Conservation (phyloP, 1,140 invertebrate species). For the Geopemphigus sp. region DNA sequence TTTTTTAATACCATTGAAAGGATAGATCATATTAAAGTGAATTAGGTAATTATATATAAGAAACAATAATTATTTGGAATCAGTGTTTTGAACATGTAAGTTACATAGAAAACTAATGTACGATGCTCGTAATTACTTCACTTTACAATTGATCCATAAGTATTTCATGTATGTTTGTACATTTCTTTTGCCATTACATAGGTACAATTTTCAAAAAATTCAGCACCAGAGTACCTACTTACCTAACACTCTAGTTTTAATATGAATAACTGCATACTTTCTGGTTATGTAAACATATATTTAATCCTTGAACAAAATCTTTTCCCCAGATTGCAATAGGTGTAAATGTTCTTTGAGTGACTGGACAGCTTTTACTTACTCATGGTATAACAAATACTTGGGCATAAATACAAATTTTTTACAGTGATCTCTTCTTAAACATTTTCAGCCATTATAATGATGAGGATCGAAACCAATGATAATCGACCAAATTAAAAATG, state of each 20-base stretch:
- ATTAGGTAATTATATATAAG: slow-evolving; percentile 7
- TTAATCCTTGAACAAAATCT: background rate
- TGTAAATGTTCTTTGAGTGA: slow-evolving; percentile 4
- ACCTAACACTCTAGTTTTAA: slow-evolving; percentile 43
- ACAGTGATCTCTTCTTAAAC: slow-evolving; percentile 3
- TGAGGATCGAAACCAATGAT: slow-evolving; percentile 1
- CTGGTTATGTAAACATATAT: background rate
- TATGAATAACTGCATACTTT: background rate
- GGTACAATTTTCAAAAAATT: slow-evolving; percentile 8
- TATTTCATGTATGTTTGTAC: background rate
- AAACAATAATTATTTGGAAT: slow-evolving; percentile 15
- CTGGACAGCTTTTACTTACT: slow-evolving; percentile 1
- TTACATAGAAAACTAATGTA: slow-evolving; percentile 28
- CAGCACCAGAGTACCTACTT: slow-evolving; percentile 38
- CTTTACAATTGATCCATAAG: slow-evolving; percentile 20
- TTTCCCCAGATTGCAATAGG: slow-evolving; percentile 7
- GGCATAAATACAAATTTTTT: slow-evolving; percentile 2
- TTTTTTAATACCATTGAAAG: background rate
- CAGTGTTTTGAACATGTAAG: background rate
- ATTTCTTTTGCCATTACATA: background rate
- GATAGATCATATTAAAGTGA: slow-evolving; percentile 6
- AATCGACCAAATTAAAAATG: background rate
- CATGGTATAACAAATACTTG: background rate
- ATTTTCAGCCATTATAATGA: slow-evolving; percentile 17
- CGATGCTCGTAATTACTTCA: background rate